Evolutionary conservation across 2,888 invertebrate species (phyloP), one percentile per base, ranked within the genome.

Genomic region (Sycophila texana): DNA sequence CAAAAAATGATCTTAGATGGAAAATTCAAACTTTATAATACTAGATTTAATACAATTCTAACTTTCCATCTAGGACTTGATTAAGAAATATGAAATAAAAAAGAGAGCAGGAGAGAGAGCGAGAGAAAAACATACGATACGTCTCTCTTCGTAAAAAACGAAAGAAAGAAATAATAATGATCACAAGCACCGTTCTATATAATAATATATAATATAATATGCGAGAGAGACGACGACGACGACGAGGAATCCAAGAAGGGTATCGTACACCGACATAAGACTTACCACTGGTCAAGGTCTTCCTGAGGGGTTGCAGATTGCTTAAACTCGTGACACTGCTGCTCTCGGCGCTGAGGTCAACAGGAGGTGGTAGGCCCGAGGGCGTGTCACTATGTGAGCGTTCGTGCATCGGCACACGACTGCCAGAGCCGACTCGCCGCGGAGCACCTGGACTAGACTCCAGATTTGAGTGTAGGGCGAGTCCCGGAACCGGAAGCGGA

Each of bases 251-350:
- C 58, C 22, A 22, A 60, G 47, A 22, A 60, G 60, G 20, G 51
- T 51, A 13, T 16, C 20, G 26, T 66, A 16, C 26, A 60, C 26
- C 53, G n/a, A 26, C 16, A 60, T 20, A 22, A 60, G 22, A 90
- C 92, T 91, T 88, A 94, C 94, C 94, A 86, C 94, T 94, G 81
- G 94, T 94, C 82, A 94, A 91, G 68, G 96, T 96, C 92, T 98
- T 97, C 84, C 97, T 92, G 85, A 97, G 92, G 82, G 97, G 96
- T 68, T 90, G 90, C 91, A 97, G 93, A 92, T 97, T 97, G 88
- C 96, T 96, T 86, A 98, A 94, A 81, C 97, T 97, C 74, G 98
- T 97, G 82, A 98, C 98, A 90, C 97, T 98, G 91, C 98, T 98
- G 91, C 98, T 98, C 91, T 98, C 98, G 51, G 97, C 96, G 76